Base-by-base conservation (phyloP, 2,113 vertebrate genomes). In the Theristicus caerulescens region DNA sequence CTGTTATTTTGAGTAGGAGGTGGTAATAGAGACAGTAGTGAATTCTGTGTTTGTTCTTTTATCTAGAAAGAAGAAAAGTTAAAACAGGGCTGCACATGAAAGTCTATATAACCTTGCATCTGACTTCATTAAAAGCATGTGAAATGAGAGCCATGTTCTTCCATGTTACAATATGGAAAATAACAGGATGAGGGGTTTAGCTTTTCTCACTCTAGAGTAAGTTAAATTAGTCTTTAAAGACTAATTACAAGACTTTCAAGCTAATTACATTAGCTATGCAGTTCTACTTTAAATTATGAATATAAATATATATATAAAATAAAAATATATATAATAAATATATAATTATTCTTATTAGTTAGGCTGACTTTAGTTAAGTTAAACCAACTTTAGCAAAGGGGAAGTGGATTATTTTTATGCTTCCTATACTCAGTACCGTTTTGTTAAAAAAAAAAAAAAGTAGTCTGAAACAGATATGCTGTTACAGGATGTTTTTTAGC, bases 21-120 rank as follows among this genome's bases (percentile, higher is more conserved):
- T 96, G 99, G 99, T 98, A 99, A 97, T 55, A 99, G 98, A 71
- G 98, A 98, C 73, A 99, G 98, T 67, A 99, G 98, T 47, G 99
- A 98, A 94, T 98, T 98, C 95, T 97, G 98, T 88, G 98, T 99
- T 96, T 99, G 98, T 92, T 98, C 98, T 98, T 99, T 99, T 96
- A 99, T 98, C 99, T 99, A 98, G 91, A 69, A 98, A 98, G 74
- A 80, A 98, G 61, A 94, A 94, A 34, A 61, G n/a, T 78, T 91
- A 78, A 81, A 94, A 88, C 32, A 93, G 38, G 24, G n/a, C 80
- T 91, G 46, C 51, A 88, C 9, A 58, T 52, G 47, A 46, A 77
- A 91, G 52, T 67, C 26, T 59, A 26, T 7, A 16, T 42, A 94
- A 84, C 9, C 46, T 49, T 85, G 36, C 15, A 67, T 72, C 5